A percentile compares a stretch with the other conserved stretches of the same genome.
Evolutionary conservation across 2,888 invertebrate genomes (phyloP).

Genomic region (Escarpia spicata): DNA sequence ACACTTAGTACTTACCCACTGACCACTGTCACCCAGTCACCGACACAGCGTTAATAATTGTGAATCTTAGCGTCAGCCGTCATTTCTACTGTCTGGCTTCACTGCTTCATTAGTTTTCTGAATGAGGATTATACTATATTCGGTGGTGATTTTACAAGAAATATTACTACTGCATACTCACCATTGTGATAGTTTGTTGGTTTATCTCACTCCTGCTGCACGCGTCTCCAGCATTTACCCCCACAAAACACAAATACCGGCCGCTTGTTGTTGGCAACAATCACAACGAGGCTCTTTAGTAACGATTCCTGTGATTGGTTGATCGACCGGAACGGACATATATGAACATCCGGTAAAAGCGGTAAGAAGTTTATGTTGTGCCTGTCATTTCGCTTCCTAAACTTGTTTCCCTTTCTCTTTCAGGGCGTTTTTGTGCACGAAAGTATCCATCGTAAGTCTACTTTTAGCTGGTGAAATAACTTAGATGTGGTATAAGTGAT

Average conservation of each 20-base stretch:
- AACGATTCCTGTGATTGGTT: background rate
- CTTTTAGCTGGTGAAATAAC: background rate
- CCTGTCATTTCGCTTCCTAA: background rate
- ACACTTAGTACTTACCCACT: too few relatives aligned
- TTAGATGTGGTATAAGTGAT: background rate
- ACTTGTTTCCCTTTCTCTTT: background rate
- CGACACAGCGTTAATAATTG: too few relatives aligned
- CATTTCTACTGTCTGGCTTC: too few relatives aligned
- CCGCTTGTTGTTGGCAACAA: constrained; percentile 16
- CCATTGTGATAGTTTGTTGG: background rate
- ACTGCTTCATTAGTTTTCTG: too few relatives aligned
- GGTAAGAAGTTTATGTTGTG: background rate
- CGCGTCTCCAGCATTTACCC: background rate
- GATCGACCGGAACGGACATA: background rate
- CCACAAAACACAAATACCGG: background rate
- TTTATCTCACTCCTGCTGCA: background rate
- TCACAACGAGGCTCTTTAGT: constrained; percentile 13
- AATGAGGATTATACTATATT: too few relatives aligned
- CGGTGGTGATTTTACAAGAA: too few relatives aligned
- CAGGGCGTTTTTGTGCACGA: background rate
- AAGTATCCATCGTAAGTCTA: background rate
- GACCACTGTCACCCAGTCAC: too few relatives aligned
- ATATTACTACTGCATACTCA: background rate
- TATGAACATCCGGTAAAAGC: constrained; percentile 3
- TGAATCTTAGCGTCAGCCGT: too few relatives aligned